Evolutionary conservation across 2,113 vertebrate species (phyloP), one percentile per base, ranked within the genome.

Genomic region (Cryptotis parvus): DNA sequence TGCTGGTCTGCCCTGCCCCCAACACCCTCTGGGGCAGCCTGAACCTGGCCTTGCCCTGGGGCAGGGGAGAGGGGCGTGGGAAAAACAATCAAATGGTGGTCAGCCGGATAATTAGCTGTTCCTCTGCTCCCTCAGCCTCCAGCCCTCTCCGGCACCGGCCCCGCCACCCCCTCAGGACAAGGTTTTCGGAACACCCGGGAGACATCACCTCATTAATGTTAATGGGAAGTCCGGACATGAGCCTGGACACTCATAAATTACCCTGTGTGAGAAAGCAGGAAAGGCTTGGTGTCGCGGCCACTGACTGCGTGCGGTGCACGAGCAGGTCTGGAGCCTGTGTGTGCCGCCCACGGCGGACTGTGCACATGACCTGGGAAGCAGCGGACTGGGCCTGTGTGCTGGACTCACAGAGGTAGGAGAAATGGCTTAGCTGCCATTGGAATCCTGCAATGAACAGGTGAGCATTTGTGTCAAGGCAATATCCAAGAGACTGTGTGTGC

Each of bases 171-270:
- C 43, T 39, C 90, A 76, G 52, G 84, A 95, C 94, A 94, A 96
- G 96, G 65, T 33, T 94, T 96, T 97, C 92, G 66, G 89, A 97
- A 95, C 90, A 89, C 94, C 94, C 95, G 0, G 7, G 95, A 96
- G 94, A 97, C 96, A 75, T 96, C 96, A 96, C 96, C 97, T 97
- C 97, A 97, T 97, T 97, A 97, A 97, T 97, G 97, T 97, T 97
- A 97, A 97, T 97, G 97, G 96, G 95, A 94, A 96, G 91, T 74
- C 95, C 93, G 96, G 97, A 97, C 96, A 37, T 95, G 92, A 87
- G 91, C 89, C 96, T 95, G 95, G 95, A 96, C 72, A 92, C 92
- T 91, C 96, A 90, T 97, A 97, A 98, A 98, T 96, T 96, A 95
- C 96, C 95, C 95, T 80, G 93, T 52, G 94, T 92, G 91, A 91